A percentile compares a stretch with the other conserved stretches of the same genome.
Conservation (phyloP, 2,797 vertebrate genomes). For the Natrix natrix region DNA sequence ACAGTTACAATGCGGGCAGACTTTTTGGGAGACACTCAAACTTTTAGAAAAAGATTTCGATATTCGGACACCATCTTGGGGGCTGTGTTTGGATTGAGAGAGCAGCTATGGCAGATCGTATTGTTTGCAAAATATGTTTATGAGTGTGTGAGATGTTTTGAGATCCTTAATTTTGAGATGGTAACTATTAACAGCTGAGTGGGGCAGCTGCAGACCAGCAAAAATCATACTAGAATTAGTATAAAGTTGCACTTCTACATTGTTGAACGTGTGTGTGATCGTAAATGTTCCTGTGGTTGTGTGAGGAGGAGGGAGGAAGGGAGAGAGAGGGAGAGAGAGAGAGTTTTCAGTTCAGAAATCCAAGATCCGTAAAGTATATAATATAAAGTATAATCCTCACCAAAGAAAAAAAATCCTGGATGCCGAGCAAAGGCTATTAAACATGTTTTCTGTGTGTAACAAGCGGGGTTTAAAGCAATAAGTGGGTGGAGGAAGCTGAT, state of each 20-base stretch:
- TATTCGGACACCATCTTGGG: neutral
- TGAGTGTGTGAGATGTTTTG: neutral
- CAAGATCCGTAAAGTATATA: slow-evolving; percentile 16
- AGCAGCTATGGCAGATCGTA: neutral
- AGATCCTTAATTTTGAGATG: neutral
- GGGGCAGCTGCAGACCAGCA: neutral
- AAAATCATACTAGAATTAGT: neutral
- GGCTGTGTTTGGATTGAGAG: neutral
- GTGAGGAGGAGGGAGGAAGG: neutral
- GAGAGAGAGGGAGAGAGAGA: neutral
- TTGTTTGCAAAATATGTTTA: neutral
- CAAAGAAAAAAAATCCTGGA: neutral
- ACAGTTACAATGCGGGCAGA: neutral
- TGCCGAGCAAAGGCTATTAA: neutral
- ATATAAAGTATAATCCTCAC: neutral
- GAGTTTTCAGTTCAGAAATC: neutral
- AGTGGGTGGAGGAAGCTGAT: neutral
- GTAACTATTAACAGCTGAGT: neutral
- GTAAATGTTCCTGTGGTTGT: neutral
- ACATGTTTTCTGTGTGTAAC: neutral
- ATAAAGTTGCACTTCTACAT: neutral
- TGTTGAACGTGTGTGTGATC: neutral
- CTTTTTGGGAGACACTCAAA: neutral
- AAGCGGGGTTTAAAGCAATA: slow-evolving; percentile 20
- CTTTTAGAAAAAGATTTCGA: neutral